These are phyloP conservation scores for Naja naja DNA, from an alignment of 2,113 vertebrate genomes.

Conservation along the genomic window DNA sequence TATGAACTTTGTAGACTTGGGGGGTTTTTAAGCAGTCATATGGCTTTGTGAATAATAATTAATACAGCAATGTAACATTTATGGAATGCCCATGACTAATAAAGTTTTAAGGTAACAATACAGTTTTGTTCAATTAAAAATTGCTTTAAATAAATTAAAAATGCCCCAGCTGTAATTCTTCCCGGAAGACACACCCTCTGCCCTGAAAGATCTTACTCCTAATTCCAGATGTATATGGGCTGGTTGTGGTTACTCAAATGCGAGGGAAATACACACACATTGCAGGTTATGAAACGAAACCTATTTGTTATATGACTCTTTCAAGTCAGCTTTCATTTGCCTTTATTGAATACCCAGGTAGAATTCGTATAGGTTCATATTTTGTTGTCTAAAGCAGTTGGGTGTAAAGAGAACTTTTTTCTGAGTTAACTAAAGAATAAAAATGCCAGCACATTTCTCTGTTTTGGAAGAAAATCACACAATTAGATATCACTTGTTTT, in stretches of 20 bases:
- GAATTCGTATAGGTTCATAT: conserved; percentile 8
- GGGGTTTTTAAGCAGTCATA: neutral
- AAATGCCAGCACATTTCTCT: neutral
- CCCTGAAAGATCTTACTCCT: neutral
- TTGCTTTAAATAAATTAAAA: neutral
- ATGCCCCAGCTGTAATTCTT: neutral
- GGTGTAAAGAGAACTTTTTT: neutral
- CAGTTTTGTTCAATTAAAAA: neutral
- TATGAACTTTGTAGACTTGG: neutral
- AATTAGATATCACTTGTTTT: conserved; percentile 16
- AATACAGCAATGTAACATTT: neutral
- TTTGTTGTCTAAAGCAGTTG: conserved; percentile 17
- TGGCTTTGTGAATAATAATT: neutral
- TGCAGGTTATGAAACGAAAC: neutral
- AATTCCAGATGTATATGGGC: neutral
- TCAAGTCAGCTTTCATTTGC: neutral
- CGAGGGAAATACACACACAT: neutral
- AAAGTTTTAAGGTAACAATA: neutral
- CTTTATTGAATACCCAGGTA: neutral
- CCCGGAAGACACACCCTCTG: neutral
- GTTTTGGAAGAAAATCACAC: conserved; percentile 8
- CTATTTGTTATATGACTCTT: neutral
- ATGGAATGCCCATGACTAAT: neutral
- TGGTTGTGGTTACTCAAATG: neutral
- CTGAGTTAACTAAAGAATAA: neutral